Percentiles rank a stretch among this genome's conserved stretches.
phyloP scores from a whole-genome alignment of 2,113 vertebrate genomes.

The Psittacula cyanocephala region DNA sequence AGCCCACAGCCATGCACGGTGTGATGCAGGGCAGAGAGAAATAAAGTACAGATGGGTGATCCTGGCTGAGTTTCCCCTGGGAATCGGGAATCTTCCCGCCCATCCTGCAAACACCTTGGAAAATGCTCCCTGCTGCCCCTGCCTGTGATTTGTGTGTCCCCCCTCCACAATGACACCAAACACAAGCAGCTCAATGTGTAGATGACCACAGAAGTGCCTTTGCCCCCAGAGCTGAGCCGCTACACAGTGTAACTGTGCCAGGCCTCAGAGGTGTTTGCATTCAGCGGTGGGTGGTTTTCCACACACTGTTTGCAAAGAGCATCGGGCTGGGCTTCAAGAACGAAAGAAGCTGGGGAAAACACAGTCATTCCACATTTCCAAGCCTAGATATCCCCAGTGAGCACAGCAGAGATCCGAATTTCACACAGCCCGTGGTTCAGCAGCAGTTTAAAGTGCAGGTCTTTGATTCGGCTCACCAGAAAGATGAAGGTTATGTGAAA shows the following conservation, averaged over 20 bases:
- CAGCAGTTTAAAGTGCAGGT: not conserved
- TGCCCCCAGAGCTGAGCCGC: not conserved
- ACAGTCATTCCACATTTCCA: not conserved
- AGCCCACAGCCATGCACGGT: not conserved
- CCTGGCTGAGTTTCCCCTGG: not conserved
- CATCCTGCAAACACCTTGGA: not conserved
- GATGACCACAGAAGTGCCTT: not conserved
- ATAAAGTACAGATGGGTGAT: not conserved
- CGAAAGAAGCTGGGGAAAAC: not conserved
- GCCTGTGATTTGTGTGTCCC: not conserved
- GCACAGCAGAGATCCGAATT: not conserved
- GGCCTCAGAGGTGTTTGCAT: not conserved
- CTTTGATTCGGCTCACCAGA: not conserved
- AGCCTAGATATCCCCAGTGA: not conserved
- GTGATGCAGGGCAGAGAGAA: not conserved
- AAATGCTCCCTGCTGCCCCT: fast-evolving
- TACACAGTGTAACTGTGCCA: not conserved
- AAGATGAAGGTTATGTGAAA: not conserved
- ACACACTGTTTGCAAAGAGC: not conserved
- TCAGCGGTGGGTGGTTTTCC: slow-evolving; percentile 39
- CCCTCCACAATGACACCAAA: not conserved
- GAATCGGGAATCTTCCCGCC: not conserved
- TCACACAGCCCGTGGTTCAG: not conserved
- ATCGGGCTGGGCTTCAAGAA: not conserved
- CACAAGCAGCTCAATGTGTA: fast-evolving